phyloP scores from a whole-genome alignment of 2,113 vertebrate species.

The Cryptomyrus ogoouensis region DNA sequence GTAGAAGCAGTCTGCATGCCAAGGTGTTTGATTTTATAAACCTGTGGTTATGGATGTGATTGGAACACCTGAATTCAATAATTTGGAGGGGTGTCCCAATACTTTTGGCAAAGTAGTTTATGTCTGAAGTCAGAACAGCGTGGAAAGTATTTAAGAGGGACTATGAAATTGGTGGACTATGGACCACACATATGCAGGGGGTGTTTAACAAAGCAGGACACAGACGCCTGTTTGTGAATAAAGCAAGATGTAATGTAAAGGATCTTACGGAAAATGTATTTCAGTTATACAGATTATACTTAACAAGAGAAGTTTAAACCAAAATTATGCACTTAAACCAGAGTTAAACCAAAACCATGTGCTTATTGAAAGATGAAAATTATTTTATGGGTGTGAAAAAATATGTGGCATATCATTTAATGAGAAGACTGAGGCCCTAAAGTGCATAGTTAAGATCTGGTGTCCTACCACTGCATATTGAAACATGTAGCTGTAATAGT shows the following conservation, averaged over 20 bases:
- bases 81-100: too few relatives aligned
- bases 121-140: neutral
- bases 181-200: neutral
- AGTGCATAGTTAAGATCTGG: neutral
- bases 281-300: neutral
- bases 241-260: neutral
- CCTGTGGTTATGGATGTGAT: too few relatives aligned
- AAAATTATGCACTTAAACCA: neutral
- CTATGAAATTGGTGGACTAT: neutral
- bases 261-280: neutral
- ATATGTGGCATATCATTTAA: neutral
- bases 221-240: neutral
- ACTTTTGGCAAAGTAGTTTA: neutral
- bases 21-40: too few relatives aligned
- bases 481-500: neutral
- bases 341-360: neutral
- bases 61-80: too few relatives aligned
- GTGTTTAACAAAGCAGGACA: neutral
- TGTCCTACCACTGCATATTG: neutral
- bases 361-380: neutral
- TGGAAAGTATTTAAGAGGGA: neutral
- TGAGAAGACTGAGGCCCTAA: neutral
- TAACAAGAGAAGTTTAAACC: neutral
- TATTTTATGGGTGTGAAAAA: neutral
- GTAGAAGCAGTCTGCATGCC: too few relatives aligned